Conservation (phyloP, 92 coral and sea anemone species). For the Ricordea florida region DNA sequence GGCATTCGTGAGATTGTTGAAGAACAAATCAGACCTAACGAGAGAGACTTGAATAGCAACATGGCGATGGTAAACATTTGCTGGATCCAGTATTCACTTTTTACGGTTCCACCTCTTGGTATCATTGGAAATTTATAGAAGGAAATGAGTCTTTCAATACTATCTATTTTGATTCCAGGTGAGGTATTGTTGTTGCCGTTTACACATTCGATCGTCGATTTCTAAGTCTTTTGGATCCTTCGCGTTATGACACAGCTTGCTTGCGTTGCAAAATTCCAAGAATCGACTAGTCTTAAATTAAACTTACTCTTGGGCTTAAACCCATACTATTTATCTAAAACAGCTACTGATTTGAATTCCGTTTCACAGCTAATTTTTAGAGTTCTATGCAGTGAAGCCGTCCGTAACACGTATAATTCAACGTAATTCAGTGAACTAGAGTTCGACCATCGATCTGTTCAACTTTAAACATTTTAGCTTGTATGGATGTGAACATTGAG, state of each 20-base stretch:
- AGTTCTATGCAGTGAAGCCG: too few relatives aligned
- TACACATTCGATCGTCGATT: too few relatives aligned
- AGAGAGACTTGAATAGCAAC: not conserved
- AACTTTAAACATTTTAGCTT: too few relatives aligned
- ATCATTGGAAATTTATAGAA: not conserved
- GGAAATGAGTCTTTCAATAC: not conserved
- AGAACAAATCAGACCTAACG: slow-evolving; percentile 31
- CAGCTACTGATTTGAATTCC: too few relatives aligned
- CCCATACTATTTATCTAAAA: too few relatives aligned
- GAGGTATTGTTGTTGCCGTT: not conserved
- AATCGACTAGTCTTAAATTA: too few relatives aligned
- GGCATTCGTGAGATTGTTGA: not conserved
- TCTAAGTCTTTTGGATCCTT: not conserved
- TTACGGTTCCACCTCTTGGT: not conserved
- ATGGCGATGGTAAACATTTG: not conserved
- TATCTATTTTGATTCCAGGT: slow-evolving; percentile 13
- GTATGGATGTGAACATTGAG: too few relatives aligned
- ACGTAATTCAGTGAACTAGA: too few relatives aligned
- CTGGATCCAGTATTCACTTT: not conserved
- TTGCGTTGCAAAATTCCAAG: not conserved
- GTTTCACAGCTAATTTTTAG: too few relatives aligned
- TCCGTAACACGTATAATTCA: too few relatives aligned
- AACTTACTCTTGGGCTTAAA: too few relatives aligned
- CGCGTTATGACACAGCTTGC: not conserved
- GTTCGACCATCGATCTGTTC: too few relatives aligned